phyloP scores from a whole-genome alignment of 2,113 vertebrate genomes.

The Epinephelus moara region DNA sequence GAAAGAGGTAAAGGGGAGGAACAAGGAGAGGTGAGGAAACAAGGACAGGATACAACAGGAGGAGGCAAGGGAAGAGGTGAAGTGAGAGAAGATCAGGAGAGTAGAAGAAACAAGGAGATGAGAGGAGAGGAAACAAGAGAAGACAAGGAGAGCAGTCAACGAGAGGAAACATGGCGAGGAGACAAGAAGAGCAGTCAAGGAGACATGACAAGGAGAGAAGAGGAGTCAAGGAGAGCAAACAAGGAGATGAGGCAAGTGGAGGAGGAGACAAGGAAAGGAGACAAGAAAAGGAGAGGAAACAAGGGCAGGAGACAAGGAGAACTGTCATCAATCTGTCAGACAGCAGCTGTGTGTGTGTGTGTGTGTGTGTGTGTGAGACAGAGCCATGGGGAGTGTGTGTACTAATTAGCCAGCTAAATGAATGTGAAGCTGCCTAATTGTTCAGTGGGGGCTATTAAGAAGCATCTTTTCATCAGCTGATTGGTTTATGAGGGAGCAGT shows the following conservation, averaged over 20 bases:
- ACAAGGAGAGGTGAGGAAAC: no score
- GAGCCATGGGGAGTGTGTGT: background rate
- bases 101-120: background rate
- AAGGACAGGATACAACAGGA: background rate
- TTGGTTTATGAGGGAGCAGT: slow-evolving; percentile 30
- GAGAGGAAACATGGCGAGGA: background rate
- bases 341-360: slow-evolving; percentile 12
- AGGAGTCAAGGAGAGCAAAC: background rate
- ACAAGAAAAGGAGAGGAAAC: no score
- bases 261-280: no score
- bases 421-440: slow-evolving; percentile 32
- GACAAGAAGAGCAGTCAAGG: background rate
- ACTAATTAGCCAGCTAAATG: slow-evolving; percentile 36
- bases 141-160: no score
- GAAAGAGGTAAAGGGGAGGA: background rate
- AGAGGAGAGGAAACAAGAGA: background rate
- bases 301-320: no score
- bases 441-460: slow-evolving; percentile 8
- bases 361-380: background rate
- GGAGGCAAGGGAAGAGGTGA: background rate
- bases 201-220: background rate
- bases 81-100: background rate
- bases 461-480: slow-evolving; percentile 5
- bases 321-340: no score
- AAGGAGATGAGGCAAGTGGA: no score